Conservation (phyloP, 2,888 invertebrate species). For the Syrphus vitripennis region DNA sequence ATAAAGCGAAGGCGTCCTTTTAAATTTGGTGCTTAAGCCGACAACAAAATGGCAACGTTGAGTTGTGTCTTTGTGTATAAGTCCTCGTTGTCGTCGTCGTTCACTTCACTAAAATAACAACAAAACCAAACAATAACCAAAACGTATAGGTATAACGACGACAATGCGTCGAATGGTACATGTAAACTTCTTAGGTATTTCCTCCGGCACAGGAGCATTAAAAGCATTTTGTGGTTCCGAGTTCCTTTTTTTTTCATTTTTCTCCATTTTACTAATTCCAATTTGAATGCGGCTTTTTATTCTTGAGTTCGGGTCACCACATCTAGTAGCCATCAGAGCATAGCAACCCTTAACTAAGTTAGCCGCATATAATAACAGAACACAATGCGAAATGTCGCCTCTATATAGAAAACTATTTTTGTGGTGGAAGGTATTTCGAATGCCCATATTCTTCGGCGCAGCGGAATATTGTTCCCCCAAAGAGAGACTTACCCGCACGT, state of each 20-base stretch:
- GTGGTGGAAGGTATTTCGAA: constrained; percentile 61
- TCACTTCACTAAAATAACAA: neutral
- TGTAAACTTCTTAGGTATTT: constrained; percentile 65
- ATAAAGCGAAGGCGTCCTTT: constrained; percentile 44
- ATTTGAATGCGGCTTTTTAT: constrained; percentile 63
- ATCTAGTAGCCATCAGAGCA: constrained; percentile 38
- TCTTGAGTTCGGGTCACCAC: constrained; percentile 38
- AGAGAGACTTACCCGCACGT: constrained; percentile 56
- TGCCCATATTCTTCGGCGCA: constrained; percentile 62
- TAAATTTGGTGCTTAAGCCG: constrained; percentile 64
- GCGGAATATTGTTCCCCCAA: constrained; percentile 61
- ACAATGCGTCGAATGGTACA: constrained; percentile 66
- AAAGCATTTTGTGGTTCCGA: constrained; percentile 71
- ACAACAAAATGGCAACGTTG: constrained; percentile 5
- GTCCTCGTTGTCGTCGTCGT: neutral
- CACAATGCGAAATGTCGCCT: constrained; percentile 63
- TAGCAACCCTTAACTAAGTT: constrained; percentile 68
- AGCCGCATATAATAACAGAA: constrained; percentile 48
- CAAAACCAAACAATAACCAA: neutral
- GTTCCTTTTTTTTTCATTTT: neutral
- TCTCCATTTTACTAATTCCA: constrained; percentile 40
- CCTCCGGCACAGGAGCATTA: constrained; percentile 57
- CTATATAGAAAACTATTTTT: constrained; percentile 59
- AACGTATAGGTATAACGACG: constrained; percentile 30
- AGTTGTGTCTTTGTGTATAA: neutral